phyloP scores from a whole-genome alignment of 2,888 invertebrate genomes.

The Parnassius glacialis region DNA sequence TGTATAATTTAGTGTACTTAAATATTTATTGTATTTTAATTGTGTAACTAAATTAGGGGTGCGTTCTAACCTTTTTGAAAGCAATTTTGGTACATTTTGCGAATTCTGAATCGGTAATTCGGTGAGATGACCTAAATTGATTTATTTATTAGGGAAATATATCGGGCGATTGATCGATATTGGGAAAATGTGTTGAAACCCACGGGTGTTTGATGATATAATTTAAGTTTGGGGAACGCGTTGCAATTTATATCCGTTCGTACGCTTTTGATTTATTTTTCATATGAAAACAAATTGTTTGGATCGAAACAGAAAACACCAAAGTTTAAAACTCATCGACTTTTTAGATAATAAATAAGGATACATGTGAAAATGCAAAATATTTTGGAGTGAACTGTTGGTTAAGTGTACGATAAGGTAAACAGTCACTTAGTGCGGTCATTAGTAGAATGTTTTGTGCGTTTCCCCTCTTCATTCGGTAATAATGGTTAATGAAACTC shows the following conservation, averaged over 20 bases:
- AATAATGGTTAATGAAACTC: constrained; percentile 52
- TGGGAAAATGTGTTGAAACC: constrained; percentile 23
- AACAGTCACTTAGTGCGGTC: constrained; percentile 48
- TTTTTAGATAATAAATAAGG: constrained; percentile 78
- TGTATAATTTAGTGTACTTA: constrained; percentile 74
- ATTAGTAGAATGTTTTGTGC: constrained; percentile 73
- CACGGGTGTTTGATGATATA: constrained; percentile 26
- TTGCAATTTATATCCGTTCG: constrained; percentile 31
- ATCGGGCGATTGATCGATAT: constrained; percentile 56
- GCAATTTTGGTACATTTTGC: constrained; percentile 39
- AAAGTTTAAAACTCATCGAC: constrained; percentile 78
- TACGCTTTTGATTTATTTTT: constrained; percentile 30
- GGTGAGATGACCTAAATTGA: constrained; percentile 55
- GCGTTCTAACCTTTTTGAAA: constrained; percentile 64
- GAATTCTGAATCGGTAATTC: constrained; percentile 31
- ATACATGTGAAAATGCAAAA: constrained; percentile 59
- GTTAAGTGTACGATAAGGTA: constrained; percentile 54
- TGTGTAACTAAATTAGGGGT: constrained; percentile 57
- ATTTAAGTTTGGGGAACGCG: constrained; percentile 11
- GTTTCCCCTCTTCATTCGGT: constrained; percentile 58
- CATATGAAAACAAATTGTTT: constrained; percentile 34
- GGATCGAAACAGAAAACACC: constrained; percentile 77
- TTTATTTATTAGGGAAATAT: constrained; percentile 75
- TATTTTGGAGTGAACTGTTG: constrained; percentile 73
- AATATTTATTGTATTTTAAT: constrained; percentile 71